Base-by-base conservation (phyloP, 1,140 invertebrate species). In the Camponotus floridanus region DNA sequence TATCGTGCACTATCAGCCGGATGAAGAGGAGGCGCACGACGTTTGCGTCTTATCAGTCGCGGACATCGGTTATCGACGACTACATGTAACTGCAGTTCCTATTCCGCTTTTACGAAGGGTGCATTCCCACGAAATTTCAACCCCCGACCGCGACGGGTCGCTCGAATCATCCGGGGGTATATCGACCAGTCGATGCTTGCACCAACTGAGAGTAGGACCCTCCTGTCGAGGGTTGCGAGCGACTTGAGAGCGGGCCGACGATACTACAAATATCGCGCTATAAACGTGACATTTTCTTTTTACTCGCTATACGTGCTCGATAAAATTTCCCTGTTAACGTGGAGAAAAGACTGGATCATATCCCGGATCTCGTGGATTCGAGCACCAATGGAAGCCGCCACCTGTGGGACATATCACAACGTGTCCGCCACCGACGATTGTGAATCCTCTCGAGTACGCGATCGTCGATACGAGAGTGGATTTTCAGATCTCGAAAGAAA, bases 101-200 rank as follows among this genome's bases (percentile, higher is more conserved):
- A 65, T 57, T 61, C 42, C 45, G 45, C n/a, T 42, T 18, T 76
- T 64, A 67, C 85, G 87, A 3, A 33, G 48, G 51, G 33, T 33
- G 45, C 81, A 78, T 86, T 65, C 84, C 83, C 36, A n/a, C 64
- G 57, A 76, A 88, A 88, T 87, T 90, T 88, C 85, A 39, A 88
- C 73, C 86, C 67, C 61, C 87, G 80, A 74, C 88, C 92, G 89
- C 87, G 80, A 86, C 87, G 93, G 61, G 93, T 94, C 93, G 93
- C 93, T 93, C 84, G 87, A 83, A 91, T 94, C 93, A 92, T 83
- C 79, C 80, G 76, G 87, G 76, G 88, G 92, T 92, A 92, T 94
- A 94, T 94, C 93, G 93, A 94, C 93, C 93, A 92, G 92, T 92
- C 87, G 90, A 88, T 88, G 91, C 87, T 92, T 92, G 90, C 92